Evolutionary conservation across 2,888 invertebrate genomes (phyloP), one percentile per base, ranked within the genome.

Genomic region (Pyrochroa serraticornis): DNA sequence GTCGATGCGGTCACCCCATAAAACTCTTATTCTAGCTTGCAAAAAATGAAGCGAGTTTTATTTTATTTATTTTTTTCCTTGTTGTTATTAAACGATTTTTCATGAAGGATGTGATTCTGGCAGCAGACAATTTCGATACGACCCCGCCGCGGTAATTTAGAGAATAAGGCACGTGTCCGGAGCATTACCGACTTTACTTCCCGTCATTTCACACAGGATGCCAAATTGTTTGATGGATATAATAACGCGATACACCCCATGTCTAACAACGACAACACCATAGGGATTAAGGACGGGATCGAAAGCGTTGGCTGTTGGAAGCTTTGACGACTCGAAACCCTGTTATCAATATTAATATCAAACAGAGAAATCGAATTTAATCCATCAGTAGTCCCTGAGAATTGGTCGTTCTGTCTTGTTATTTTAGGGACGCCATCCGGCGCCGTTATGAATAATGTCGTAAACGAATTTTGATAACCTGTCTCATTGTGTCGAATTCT

Each of bases 71-170:
- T 32, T 45, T 37, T 46, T 47, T 5, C 14, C 8, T 13, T 30
- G 12, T 36, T 10, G n/a, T 32, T 7, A 36, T 52, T 57, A 68
- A 66, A 68, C 69, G 73, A 75, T 76, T 74, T 76, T 76, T 76
- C 75, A 75, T 67, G 70, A 71, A 72, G 72, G 71, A 73, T 72
- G 72, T 74, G 75, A 72, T 71, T 74, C 69, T 73, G 74, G 74
- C 73, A 73, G 73, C 68, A 68, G 71, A 73, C 75, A 75, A 76
- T 75, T 73, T 72, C 65, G 67, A 55, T 66, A 60, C 66, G 67
- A 71, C 69, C 70, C 71, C 68, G 45, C 53, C 39, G 67, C 66
- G 70, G 74, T 73, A 74, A 76, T 77, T 76, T 74, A 67, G 68
- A 68, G 73, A 71, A 70, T 66, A 67, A 61, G 75, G 67, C 77